Conservation (phyloP, 2,113 vertebrate genomes). For the Python bivittatus region DNA sequence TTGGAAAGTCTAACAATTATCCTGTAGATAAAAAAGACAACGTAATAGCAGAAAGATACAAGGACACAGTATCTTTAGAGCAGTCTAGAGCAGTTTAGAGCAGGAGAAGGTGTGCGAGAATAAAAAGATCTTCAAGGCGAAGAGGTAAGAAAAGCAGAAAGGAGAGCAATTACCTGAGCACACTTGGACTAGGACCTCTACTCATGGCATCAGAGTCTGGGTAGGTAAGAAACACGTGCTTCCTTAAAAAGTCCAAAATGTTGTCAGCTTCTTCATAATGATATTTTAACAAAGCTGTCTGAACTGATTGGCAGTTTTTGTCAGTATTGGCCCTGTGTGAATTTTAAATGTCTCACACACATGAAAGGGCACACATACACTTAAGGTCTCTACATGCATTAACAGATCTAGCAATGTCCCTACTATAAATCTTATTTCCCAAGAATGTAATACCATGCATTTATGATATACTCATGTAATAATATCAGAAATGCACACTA, state of each 20-base stretch:
- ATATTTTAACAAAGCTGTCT: background rate
- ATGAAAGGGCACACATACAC: background rate
- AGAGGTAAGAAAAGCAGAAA: background rate
- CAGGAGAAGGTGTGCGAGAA: background rate
- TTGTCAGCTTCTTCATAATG: background rate
- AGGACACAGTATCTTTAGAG: too few relatives aligned
- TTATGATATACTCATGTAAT: slow-evolving; percentile 9
- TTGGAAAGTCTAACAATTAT: background rate
- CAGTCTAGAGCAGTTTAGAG: too few relatives aligned
- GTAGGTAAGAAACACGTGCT: background rate
- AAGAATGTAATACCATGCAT: slow-evolving; percentile 23
- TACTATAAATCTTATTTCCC: slow-evolving; percentile 22
- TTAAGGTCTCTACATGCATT: slow-evolving; percentile 17
- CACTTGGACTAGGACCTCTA: background rate
- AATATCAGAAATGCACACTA: background rate
- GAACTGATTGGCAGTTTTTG: background rate
- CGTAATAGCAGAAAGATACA: background rate
- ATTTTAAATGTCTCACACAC: background rate
- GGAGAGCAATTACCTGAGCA: background rate
- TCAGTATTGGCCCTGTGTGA: background rate
- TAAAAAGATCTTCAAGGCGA: background rate
- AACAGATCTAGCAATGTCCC: slow-evolving; percentile 20
- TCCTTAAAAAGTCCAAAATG: background rate
- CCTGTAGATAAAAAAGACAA: background rate
- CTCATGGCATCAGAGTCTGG: background rate